These are phyloP conservation scores for Tachypleus tridentatus DNA, from an alignment of 1,140 invertebrate genomes.

Conservation along the genomic window DNA sequence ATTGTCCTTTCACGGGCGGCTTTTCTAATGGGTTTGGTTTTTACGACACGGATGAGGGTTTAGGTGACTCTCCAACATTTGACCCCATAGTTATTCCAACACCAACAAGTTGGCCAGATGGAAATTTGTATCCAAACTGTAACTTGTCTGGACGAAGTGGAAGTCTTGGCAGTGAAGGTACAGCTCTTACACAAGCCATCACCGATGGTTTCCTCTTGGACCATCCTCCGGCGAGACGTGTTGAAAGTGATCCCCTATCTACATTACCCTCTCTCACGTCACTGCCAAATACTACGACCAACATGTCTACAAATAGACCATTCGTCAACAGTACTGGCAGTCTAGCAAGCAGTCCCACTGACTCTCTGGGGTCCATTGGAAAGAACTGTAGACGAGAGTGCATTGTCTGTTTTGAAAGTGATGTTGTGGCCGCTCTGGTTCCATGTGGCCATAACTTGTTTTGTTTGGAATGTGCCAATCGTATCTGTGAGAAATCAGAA, in stretches of 20 bases:
- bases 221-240: constrained; percentile 33
- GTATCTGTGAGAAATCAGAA: constrained; percentile 50
- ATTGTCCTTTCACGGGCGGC: constrained; percentile 8
- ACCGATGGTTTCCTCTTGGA: constrained; percentile 28
- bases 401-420: constrained; percentile 69
- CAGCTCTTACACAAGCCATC: no score
- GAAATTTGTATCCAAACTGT: constrained; percentile 27
- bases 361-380: constrained; percentile 37
- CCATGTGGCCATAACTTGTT: no score
- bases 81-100: constrained; percentile 31
- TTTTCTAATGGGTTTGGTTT: constrained; percentile 27
- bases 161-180: constrained; percentile 16
- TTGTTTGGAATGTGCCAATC: constrained; percentile 80
- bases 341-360: no score
- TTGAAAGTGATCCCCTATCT: constrained; percentile 33
- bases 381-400: constrained; percentile 50
- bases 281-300: constrained; percentile 13
- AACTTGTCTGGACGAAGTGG: no score
- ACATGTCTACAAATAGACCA: no score
- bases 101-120: constrained; percentile 28
- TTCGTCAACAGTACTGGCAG: no score
- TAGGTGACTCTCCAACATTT: constrained; percentile 38
- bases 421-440: no score
- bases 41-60: constrained; percentile 39
- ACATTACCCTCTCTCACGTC: constrained; percentile 19